Percentiles rank a stretch among this genome's conserved stretches.
Conservation (phyloP, 2,888 invertebrate genomes). For the Harpalus rubripes region DNA sequence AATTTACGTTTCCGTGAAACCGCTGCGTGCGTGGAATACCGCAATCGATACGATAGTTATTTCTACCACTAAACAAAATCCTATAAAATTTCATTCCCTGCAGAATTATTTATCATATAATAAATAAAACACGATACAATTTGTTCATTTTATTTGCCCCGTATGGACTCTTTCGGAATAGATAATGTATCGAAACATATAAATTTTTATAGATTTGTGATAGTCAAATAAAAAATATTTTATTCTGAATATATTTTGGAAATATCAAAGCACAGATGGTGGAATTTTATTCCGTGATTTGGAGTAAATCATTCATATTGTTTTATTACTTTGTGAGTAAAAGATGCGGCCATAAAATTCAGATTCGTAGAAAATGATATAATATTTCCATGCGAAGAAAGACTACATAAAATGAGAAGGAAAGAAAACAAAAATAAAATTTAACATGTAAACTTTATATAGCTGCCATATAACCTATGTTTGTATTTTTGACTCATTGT, state of each 20-base stretch:
- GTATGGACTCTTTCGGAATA: constrained; percentile 33
- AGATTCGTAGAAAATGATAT: not conserved
- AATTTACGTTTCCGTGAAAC: constrained; percentile 48
- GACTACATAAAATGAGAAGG: not conserved
- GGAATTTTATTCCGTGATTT: constrained; percentile 12
- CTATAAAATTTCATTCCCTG: constrained; percentile 20
- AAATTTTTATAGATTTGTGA: constrained; percentile 23
- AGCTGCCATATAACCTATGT: too few species aligned
- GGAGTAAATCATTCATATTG: constrained; percentile 8
- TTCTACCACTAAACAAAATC: constrained; percentile 46
- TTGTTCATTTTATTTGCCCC: constrained; percentile 23
- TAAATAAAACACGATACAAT: constrained; percentile 43
- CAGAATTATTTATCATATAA: constrained; percentile 48
- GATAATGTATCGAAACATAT: constrained; percentile 25
- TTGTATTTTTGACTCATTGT: too few species aligned
- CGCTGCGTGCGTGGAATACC: constrained; percentile 29
- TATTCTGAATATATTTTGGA: constrained; percentile 21
- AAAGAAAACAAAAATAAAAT: not conserved
- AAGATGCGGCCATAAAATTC: not conserved
- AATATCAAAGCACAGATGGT: constrained; percentile 8
- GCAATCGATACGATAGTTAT: constrained; percentile 25
- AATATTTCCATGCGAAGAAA: not conserved
- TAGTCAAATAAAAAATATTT: constrained; percentile 22
- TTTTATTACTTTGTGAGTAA: constrained; percentile 10
- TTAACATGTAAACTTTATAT: not conserved